phyloP scores from a whole-genome alignment of 37 sponge, comb jelly and placozoan genomes.

The Amphimedon queenslandica region DNA sequence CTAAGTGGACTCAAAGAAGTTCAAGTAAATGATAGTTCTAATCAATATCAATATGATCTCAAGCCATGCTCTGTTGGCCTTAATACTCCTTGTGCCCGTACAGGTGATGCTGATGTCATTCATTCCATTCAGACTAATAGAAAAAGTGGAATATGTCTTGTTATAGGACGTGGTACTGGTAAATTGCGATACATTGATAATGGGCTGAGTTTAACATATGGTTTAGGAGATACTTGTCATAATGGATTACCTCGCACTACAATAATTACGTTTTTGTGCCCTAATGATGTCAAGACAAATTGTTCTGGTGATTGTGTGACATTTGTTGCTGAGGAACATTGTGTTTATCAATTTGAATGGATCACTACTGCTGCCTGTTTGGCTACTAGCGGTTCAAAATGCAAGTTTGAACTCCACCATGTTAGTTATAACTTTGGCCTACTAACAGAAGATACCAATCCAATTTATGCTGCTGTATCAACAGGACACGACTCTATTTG shows the following conservation, averaged over 20 bases:
- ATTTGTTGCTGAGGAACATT: constrained; percentile 48
- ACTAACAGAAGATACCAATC: constrained; percentile 22
- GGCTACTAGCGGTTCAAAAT: constrained; percentile 12
- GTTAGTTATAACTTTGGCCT: constrained; percentile 43
- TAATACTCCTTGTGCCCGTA: constrained; percentile 8
- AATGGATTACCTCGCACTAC: constrained; percentile 39
- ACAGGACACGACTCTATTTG: constrained; percentile 18
- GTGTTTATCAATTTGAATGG: constrained; percentile 74
- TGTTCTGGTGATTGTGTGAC: background rate
- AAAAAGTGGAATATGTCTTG: constrained; percentile 9
- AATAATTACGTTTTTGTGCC: constrained; percentile 61
- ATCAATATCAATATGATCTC: constrained; percentile 20
- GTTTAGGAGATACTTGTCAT: constrained; percentile 52
- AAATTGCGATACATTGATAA: constrained; percentile 55
- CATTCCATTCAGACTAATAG: constrained; percentile 21
- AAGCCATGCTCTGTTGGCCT: constrained; percentile 25
- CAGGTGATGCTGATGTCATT: background rate
- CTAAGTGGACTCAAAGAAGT: constrained; percentile 19
- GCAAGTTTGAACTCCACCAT: constrained; percentile 20
- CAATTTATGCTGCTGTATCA: constrained; percentile 43
- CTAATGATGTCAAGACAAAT: constrained; percentile 10
- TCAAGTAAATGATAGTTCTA: background rate
- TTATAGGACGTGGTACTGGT: constrained; percentile 28
- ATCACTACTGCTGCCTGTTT: constrained; percentile 54
- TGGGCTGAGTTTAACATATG: constrained; percentile 40